These are phyloP conservation scores for Petaurus breviceps DNA, from an alignment of 2,113 vertebrate species.

Conservation along the genomic window DNA sequence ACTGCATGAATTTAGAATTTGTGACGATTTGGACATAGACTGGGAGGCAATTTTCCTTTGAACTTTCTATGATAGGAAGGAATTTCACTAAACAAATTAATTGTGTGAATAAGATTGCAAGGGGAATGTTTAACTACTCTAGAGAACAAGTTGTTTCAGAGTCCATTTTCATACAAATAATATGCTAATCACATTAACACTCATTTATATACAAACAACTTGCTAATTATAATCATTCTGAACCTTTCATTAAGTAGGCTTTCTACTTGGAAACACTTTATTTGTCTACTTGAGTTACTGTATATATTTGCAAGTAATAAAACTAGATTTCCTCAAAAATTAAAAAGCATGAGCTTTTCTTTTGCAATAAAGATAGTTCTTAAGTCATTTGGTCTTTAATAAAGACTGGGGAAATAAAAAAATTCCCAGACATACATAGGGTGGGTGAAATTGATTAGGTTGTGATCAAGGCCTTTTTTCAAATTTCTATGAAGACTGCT, in stretches of 20 bases:
- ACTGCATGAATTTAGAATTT: not conserved
- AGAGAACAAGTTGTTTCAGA: slow-evolving; percentile 7
- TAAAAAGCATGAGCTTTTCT: slow-evolving; percentile 13
- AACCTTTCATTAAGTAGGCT: slow-evolving; percentile 36
- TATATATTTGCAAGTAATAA: slow-evolving; percentile 26
- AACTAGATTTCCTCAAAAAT: slow-evolving; percentile 49
- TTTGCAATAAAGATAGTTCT: slow-evolving; percentile 31
- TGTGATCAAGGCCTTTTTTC: not conserved
- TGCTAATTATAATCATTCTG: slow-evolving; percentile 36
- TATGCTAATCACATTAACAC: slow-evolving; percentile 31
- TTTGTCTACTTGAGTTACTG: slow-evolving; percentile 45
- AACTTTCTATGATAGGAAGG: not conserved
- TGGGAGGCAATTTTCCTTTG: not conserved
- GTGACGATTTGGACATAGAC: not conserved
- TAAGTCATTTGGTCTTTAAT: not conserved
- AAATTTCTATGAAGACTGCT: slow-evolving; percentile 46
- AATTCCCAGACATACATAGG: not conserved
- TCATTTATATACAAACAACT: slow-evolving; percentile 48
- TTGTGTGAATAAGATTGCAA: not conserved
- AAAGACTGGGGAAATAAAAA: slow-evolving; percentile 20
- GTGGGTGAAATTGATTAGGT: not conserved
- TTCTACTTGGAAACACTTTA: slow-evolving; percentile 27
- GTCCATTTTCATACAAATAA: slow-evolving; percentile 41
- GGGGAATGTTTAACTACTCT: not conserved
- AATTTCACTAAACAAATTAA: not conserved